Evolutionary conservation across 92 coral and sea anemone genomes (phyloP).

Genomic region (Paramuricea clavata): DNA sequence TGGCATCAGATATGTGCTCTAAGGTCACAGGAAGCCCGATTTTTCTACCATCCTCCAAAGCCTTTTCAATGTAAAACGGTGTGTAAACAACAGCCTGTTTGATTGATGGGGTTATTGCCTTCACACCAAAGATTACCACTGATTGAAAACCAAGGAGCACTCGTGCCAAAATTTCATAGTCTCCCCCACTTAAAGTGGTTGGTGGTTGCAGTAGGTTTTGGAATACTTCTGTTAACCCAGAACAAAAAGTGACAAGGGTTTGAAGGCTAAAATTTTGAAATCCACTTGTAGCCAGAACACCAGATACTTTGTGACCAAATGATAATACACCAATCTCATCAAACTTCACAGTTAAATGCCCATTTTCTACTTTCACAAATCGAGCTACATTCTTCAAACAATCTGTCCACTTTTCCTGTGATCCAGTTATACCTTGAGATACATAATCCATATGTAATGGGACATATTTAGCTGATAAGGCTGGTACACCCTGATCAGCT

Average conservation of each 20-base stretch:
- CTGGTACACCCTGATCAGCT: too few species aligned
- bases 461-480: too few species aligned
- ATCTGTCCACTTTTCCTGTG: too few species aligned
- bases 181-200: slow-evolving; percentile 20
- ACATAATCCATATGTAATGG: too few species aligned
- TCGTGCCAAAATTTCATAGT: slow-evolving; percentile 53
- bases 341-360: slow-evolving; percentile 49
- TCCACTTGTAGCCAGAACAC: slow-evolving; percentile 52
- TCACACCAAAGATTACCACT: slow-evolving; percentile 57
- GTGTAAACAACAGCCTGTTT: too few species aligned
- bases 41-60: slow-evolving; percentile 55
- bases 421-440: too few species aligned
- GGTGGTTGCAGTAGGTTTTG: slow-evolving; percentile 54
- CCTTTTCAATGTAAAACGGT: slow-evolving; percentile 51
- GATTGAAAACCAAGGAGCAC: slow-evolving; percentile 51
- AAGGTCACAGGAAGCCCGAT: slow-evolving; percentile 43
- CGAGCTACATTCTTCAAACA: background rate
- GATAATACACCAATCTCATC: slow-evolving; percentile 69
- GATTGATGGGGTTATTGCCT: slow-evolving; percentile 51
- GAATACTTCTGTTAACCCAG: slow-evolving; percentile 46
- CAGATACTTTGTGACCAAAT: slow-evolving; percentile 57
- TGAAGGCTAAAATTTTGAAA: slow-evolving; percentile 56
- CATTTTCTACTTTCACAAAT: slow-evolving; percentile 17
- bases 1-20: slow-evolving; percentile 64
- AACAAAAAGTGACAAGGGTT: slow-evolving; percentile 31